Conservation (phyloP, 2,888 invertebrate genomes). For the Eretmocerus hayati region DNA sequence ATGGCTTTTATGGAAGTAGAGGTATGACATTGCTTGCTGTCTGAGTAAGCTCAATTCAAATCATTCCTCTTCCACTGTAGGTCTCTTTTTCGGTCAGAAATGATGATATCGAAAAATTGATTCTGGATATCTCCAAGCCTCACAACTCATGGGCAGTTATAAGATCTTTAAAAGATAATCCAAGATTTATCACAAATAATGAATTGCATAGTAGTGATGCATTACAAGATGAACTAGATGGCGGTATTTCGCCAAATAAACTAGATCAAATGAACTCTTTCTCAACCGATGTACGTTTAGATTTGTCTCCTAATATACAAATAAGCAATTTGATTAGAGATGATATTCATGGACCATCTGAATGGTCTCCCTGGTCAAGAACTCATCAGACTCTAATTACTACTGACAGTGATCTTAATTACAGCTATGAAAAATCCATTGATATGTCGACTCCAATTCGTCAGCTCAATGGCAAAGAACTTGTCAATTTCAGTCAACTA, state of each 20-base stretch:
- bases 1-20: constrained; percentile 60
- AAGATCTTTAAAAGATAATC: constrained; percentile 7
- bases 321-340: no score
- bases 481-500: constrained; percentile 18
- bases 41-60: background rate
- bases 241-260: no score
- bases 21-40: constrained; percentile 33
- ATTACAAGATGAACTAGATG: no score
- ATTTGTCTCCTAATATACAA: no score
- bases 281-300: no score
- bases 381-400: background rate
- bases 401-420: background rate
- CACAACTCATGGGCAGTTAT: constrained; percentile 29
- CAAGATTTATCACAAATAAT: background rate
- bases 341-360: no score
- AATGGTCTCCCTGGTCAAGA: constrained; percentile 20
- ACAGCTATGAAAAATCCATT: constrained; percentile 1
- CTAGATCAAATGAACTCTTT: no score
- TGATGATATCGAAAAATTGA: constrained; percentile 54
- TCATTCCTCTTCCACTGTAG: constrained; percentile 21
- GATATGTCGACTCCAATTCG: constrained; percentile 2
- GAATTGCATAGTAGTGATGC: background rate
- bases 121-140: constrained; percentile 40
- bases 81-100: constrained; percentile 64
- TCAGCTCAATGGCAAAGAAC: constrained; percentile 6